phyloP scores from a whole-genome alignment of 2,888 invertebrate genomes.

The Euproctis similis region DNA sequence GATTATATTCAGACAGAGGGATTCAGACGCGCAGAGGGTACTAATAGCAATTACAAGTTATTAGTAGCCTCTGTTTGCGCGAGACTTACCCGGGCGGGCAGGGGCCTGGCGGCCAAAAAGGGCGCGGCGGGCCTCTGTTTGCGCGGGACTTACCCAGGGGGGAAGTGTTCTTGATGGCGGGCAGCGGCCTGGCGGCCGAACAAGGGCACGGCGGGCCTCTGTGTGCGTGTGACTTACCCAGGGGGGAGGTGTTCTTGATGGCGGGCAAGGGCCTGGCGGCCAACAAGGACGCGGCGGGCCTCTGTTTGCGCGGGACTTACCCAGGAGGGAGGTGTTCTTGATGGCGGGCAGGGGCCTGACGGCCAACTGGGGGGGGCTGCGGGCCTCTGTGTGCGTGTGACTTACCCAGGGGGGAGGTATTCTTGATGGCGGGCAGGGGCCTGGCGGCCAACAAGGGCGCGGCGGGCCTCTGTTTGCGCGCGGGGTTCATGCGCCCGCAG shows the following conservation, averaged over 20 bases:
- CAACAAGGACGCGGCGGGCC: conserved; percentile 83
- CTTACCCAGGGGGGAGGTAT: conserved; percentile 16
- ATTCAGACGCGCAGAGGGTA: too few relatives aligned
- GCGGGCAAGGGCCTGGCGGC: conserved; percentile 24
- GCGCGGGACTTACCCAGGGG: too few relatives aligned
- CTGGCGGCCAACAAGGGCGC: conserved; percentile 76
- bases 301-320: conserved; percentile 84
- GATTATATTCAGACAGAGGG: too few relatives aligned
- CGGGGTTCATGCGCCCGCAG: conserved; percentile 89
- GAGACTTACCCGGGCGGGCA: too few relatives aligned
- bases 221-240: too few relatives aligned
- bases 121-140: conserved; percentile 90
- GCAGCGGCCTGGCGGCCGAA: too few relatives aligned
- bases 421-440: conserved; percentile 21
- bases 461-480: conserved; percentile 88
- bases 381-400: conserved; percentile 61
- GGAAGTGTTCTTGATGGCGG: too few relatives aligned
- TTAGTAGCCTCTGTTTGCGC: too few relatives aligned
- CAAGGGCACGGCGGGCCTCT: conserved; percentile 85
- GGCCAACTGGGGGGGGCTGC: conserved; percentile 78
- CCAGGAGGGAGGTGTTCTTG: conserved; percentile 8
- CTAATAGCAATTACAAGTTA: too few relatives aligned
- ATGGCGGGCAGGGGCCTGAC: conserved; percentile 23
- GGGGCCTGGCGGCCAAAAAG: conserved; percentile 32
- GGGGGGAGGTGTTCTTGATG: conserved; percentile 7